Base-by-base conservation (phyloP, 1,140 invertebrate genomes). In the Hyles euphorbiae region DNA sequence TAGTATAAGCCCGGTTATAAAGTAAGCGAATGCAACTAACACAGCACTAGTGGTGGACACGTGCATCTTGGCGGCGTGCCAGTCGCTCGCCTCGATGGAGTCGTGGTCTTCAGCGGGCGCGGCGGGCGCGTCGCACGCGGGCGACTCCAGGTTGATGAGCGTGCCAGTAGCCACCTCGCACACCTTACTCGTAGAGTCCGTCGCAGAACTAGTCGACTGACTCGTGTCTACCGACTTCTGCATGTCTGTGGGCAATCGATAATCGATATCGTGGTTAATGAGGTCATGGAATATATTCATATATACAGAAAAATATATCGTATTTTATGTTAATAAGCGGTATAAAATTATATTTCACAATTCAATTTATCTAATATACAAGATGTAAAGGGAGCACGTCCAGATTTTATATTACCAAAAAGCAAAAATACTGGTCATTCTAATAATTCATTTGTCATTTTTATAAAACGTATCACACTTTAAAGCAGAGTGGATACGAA, bases 31-130 rank as follows among this genome's bases (percentile, higher is more conserved):
- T 22, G 22, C 22, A 22, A 48, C 85, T 83, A 54, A 88, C 85
- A 85, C 58, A 50, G 66, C 72, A 65, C 79, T 86, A 53, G 71
- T 66, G 5, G 77, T 76, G 34, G 81, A 86, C 5, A 70, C 51
- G 36, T 80, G 78, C 81, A 88, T 83, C 58, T 68, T 72, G 2
- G 78, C 34, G n/a, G 53, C 67, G 32, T 82, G 79, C 75, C 75
- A 85, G 7, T 83, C 81, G 50, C 74, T 77, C 10, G 84, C 66
- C 58, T 89, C 87, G 33, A 89, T 87, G 5, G 83, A 88, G 55
- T 89, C 86, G 3, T 81, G 67, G 65, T 87, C 84, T 56, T 89
- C 84, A 34, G 79, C 78, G 0, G 67, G 53, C 2, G 58, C 62
- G 34, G 60, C 57, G 0, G 62, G 45, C 6, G 58, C 48, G 36